Percentiles rank a stretch among this genome's conserved stretches.
Conservation (phyloP, 1,140 invertebrate genomes). For the Orius laevigatus region DNA sequence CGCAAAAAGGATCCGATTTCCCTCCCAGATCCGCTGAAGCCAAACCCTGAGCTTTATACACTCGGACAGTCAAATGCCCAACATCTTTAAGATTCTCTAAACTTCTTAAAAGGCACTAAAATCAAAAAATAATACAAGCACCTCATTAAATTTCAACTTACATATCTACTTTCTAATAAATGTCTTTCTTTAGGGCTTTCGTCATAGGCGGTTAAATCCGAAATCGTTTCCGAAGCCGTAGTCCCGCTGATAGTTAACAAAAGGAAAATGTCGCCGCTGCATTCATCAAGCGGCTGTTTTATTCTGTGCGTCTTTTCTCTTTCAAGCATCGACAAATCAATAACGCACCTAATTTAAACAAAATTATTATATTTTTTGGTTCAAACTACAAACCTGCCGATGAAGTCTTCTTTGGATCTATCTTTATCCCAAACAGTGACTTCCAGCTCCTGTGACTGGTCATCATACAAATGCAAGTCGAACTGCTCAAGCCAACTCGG, state of each 20-base stretch:
- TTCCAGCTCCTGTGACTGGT: conserved; percentile 69
- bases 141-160: conserved; percentile 29
- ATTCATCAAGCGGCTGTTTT: conserved; percentile 77
- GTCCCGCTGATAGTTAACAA: conserved; percentile 90
- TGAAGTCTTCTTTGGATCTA: conserved; percentile 67
- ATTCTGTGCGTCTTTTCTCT: conserved; percentile 81
- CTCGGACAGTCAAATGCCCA: conserved; percentile 75
- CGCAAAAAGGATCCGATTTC: conserved; percentile 94
- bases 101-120: conserved; percentile 43
- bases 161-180: conserved; percentile 58
- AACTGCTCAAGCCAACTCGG: conserved; percentile 95
- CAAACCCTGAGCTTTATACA: conserved; percentile 75
- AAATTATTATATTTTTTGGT: conserved; percentile 10
- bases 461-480: conserved; percentile 89
- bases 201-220: conserved; percentile 69
- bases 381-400: conserved; percentile 51
- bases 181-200: conserved; percentile 54
- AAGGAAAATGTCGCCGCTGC: conserved; percentile 70
- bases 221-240: conserved; percentile 78
- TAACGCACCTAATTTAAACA: conserved; percentile 61
- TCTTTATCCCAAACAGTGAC: conserved; percentile 84
- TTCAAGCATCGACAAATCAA: conserved; percentile 72
- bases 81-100: conserved; percentile 68
- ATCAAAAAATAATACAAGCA: conserved; percentile 18
- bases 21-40: conserved; percentile 83